Conservation (phyloP, 2,113 vertebrate species). For the Mirza zaza region DNA sequence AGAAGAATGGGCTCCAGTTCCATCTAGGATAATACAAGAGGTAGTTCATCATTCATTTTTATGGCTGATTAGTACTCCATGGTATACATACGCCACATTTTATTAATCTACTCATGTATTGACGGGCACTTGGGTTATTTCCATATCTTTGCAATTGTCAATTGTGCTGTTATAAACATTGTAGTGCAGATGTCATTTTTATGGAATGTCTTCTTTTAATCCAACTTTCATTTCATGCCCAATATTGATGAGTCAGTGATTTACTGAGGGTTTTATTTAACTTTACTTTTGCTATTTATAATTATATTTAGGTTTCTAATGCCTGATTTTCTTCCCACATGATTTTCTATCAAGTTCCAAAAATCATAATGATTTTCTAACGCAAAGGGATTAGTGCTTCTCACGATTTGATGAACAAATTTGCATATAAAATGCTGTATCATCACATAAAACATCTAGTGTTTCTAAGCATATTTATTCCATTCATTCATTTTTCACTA, state of each 20-base stretch:
- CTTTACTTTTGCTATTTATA: neutral
- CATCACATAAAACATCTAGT: neutral
- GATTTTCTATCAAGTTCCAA: neutral
- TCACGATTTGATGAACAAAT: conserved; percentile 39
- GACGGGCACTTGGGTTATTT: too few species aligned
- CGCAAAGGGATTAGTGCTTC: conserved; percentile 72
- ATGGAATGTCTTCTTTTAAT: neutral
- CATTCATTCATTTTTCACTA: conserved; percentile 51
- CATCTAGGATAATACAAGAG: too few species aligned
- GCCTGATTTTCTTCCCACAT: neutral
- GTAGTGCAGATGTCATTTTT: too few species aligned
- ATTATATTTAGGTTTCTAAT: neutral
- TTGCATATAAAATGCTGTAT: conserved; percentile 60
- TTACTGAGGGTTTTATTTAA: neutral
- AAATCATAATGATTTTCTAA: conserved; percentile 78
- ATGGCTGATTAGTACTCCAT: too few species aligned
- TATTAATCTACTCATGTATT: too few species aligned
- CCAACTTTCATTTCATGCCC: neutral
- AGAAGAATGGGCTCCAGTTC: too few species aligned
- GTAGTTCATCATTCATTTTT: too few species aligned
- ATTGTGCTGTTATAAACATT: too few species aligned
- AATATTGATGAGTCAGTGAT: neutral
- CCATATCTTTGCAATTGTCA: too few species aligned
- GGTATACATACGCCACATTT: too few species aligned
- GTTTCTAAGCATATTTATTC: conserved; percentile 50